A percentile compares a stretch with the other conserved stretches of the same genome.
Conservation (phyloP, 2,113 vertebrate species). For the Gavialis gangeticus region DNA sequence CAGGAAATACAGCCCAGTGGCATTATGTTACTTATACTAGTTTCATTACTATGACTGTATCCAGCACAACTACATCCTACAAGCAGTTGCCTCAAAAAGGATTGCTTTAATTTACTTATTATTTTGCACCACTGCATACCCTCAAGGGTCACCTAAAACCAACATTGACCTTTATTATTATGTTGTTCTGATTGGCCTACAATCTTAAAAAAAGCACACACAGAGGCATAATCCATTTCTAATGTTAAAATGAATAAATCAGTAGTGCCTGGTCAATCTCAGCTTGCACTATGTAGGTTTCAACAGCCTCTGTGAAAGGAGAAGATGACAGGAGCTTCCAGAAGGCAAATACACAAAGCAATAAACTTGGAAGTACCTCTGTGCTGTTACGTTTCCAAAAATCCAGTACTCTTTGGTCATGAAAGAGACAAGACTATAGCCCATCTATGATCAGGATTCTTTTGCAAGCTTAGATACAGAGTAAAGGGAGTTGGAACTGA, state of each 20-base stretch:
- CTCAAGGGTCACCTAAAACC: neutral
- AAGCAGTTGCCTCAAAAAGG: neutral
- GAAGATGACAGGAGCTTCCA: neutral
- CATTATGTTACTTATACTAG: neutral
- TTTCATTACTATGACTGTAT: neutral
- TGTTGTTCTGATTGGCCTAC: neutral
- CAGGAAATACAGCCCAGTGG: neutral
- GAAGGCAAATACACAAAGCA: neutral
- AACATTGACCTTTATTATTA: neutral
- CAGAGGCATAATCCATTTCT: neutral
- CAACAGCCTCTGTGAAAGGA: fast-evolving
- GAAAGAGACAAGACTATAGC: too few species aligned
- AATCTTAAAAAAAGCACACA: neutral
- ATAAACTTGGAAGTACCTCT: neutral
- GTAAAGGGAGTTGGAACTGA: too few species aligned
- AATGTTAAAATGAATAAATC: neutral
- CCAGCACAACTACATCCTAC: neutral
- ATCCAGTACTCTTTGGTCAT: too few species aligned
- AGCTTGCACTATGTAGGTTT: fast-evolving
- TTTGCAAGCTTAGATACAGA: too few species aligned
- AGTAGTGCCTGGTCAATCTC: neutral
- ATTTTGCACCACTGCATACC: neutral
- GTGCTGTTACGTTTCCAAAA: neutral
- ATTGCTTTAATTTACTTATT: neutral
- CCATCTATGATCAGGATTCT: too few species aligned